These are phyloP conservation scores for Sminthurinus aureus DNA, from an alignment of 2,888 invertebrate species.

Conservation along the genomic window DNA sequence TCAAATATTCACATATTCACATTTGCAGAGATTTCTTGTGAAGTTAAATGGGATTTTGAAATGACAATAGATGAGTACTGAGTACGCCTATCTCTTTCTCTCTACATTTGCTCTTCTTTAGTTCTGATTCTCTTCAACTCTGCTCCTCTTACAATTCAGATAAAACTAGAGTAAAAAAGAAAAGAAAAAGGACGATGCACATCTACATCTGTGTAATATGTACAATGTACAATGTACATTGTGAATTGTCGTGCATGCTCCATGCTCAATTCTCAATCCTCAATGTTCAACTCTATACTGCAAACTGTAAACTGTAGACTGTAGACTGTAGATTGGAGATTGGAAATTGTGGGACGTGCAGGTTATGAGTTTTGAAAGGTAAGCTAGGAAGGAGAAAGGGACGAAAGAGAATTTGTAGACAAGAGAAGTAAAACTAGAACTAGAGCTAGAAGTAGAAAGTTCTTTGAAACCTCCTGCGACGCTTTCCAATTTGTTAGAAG, in stretches of 20 bases:
- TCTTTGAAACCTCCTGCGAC: slow-evolving; percentile 32
- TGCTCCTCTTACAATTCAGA: no score
- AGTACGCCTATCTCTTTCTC: no score
- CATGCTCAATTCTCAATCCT: no score
- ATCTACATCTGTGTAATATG: not conserved
- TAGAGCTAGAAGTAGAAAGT: not conserved
- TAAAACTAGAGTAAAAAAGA: not conserved
- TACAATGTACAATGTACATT: not conserved
- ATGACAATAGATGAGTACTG: no score
- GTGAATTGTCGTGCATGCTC: no score
- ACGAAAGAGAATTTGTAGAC: not conserved
- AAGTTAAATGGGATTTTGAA: no score
- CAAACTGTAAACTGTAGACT: not conserved
- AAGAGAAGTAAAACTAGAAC: not conserved
- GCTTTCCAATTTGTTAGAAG: slow-evolving; percentile 34
- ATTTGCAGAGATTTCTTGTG: no score
- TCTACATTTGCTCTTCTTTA: no score
- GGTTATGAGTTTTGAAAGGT: not conserved
- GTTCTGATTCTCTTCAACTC: no score
- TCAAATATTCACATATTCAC: no score
- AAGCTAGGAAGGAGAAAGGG: not conserved
- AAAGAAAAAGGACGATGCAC: no score
- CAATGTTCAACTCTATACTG: no score
- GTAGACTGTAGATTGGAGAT: not conserved
- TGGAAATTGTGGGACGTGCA: not conserved